Conservation (phyloP, 1,140 invertebrate genomes). For the Drosophila persimilis region DNA sequence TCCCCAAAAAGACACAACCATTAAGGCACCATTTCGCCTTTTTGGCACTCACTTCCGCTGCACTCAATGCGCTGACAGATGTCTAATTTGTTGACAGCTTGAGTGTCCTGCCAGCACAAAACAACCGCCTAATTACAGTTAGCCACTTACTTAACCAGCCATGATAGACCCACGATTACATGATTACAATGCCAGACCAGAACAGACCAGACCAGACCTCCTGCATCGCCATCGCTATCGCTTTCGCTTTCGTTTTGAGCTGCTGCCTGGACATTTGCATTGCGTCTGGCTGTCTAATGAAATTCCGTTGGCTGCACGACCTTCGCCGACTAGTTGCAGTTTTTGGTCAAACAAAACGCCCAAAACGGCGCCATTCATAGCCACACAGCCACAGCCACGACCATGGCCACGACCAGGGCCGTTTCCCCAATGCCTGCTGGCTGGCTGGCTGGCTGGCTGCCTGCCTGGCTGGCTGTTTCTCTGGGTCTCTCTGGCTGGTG, state of each 20-base stretch:
- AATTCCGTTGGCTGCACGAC: slow-evolving; percentile 62
- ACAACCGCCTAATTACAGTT: slow-evolving; percentile 61
- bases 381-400: slow-evolving; percentile 28
- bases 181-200: slow-evolving; percentile 48
- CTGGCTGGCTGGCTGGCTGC: not conserved
- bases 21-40: not conserved
- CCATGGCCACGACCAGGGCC: slow-evolving; percentile 26
- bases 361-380: slow-evolving; percentile 39
- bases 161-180: slow-evolving; percentile 63
- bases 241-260: slow-evolving; percentile 35
- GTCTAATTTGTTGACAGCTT: slow-evolving; percentile 59
- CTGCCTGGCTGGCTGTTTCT: slow-evolving; percentile 10
- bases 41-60: too few species aligned
- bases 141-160: slow-evolving; percentile 58
- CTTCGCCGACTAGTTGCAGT: slow-evolving; percentile 54
- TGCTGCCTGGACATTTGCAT: slow-evolving; percentile 64
- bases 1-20: slow-evolving; percentile 5
- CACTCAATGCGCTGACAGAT: slow-evolving; percentile 47
- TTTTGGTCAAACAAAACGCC: slow-evolving; percentile 69
- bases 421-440: too few species aligned
- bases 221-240: slow-evolving; percentile 37
- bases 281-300: slow-evolving; percentile 64
- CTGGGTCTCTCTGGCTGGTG: not conserved
- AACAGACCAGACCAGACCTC: not conserved
- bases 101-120: slow-evolving; percentile 33